A percentile compares a stretch with the other conserved stretches of the same genome.
Evolutionary conservation across 2,113 vertebrate species (phyloP).

Genomic region (Thunnus maccoyii): DNA sequence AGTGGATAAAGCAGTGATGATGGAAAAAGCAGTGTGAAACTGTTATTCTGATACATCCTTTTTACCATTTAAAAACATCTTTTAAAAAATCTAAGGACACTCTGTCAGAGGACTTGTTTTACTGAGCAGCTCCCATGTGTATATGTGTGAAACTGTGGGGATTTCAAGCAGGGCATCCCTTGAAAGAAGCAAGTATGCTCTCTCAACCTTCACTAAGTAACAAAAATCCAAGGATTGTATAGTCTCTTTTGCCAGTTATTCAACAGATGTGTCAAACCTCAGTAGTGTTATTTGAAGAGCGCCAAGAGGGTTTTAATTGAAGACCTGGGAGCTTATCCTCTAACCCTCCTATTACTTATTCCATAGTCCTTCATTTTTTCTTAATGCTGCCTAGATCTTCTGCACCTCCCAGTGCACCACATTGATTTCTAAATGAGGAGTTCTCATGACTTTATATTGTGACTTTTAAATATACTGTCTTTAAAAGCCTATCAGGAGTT

Average conservation of each 20-base stretch:
- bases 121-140: conserved; percentile 15
- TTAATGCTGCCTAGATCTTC: background rate
- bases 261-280: conserved; percentile 20
- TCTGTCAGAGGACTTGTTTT: background rate
- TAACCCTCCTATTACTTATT: conserved; percentile 14
- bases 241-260: conserved; percentile 26
- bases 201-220: conserved; percentile 37
- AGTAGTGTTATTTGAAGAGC: conserved; percentile 37
- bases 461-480: conserved; percentile 6
- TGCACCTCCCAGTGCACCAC: background rate
- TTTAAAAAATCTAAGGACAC: no score
- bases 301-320: conserved; percentile 15
- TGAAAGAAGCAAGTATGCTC: background rate
- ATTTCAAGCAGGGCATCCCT: conserved; percentile 9
- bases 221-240: conserved; percentile 28
- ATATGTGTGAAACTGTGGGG: conserved; percentile 3
- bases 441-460: background rate
- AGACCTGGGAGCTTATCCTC: background rate
- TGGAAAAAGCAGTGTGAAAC: no score
- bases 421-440: conserved; percentile 23
- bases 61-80: no score
- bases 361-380: conserved; percentile 13
- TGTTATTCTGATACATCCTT: no score
- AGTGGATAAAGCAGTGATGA: background rate
- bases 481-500: background rate